A percentile compares a stretch with the other conserved stretches of the same genome.
These are phyloP conservation scores for Thymelicus lineola DNA, from an alignment of 2,888 invertebrate genomes.

Conservation along the genomic window DNA sequence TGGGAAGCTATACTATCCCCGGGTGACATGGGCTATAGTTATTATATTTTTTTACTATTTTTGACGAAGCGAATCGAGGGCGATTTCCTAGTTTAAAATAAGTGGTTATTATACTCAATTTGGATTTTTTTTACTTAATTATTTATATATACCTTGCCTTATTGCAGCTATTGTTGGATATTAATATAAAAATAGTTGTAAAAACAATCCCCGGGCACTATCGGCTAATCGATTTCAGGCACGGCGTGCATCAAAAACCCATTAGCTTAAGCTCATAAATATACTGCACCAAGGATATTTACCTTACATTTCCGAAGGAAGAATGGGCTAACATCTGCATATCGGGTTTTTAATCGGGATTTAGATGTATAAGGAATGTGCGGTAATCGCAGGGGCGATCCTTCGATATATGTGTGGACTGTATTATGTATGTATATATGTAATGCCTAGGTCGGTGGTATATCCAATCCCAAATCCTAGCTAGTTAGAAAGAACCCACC, in stretches of 20 bases:
- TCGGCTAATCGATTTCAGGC: slow-evolving; percentile 16
- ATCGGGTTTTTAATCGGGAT: slow-evolving; percentile 17
- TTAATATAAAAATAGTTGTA: neutral
- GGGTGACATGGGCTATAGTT: no score
- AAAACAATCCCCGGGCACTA: neutral
- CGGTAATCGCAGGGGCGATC: no score
- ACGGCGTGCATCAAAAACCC: slow-evolving; percentile 29
- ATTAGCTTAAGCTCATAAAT: slow-evolving; percentile 30
- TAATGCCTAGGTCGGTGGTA: no score
- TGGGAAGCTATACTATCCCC: no score
- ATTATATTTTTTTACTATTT: no score
- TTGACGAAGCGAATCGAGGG: no score
- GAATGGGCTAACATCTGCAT: slow-evolving; percentile 11
- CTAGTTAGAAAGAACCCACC: no score
- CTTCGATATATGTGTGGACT: no score
- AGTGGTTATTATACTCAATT: no score
- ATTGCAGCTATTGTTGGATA: neutral
- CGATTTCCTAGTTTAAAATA: no score
- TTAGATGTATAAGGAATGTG: neutral
- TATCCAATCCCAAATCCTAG: no score
- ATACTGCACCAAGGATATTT: slow-evolving; percentile 23
- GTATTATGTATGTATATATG: no score
- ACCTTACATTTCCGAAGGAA: slow-evolving; percentile 11
- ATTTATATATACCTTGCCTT: neutral
- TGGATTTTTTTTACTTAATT: neutral